A percentile compares a stretch with the other conserved stretches of the same genome.
Evolutionary conservation across 2,797 vertebrate species (phyloP).

Genomic region (Megaceryle alcyon): DNA sequence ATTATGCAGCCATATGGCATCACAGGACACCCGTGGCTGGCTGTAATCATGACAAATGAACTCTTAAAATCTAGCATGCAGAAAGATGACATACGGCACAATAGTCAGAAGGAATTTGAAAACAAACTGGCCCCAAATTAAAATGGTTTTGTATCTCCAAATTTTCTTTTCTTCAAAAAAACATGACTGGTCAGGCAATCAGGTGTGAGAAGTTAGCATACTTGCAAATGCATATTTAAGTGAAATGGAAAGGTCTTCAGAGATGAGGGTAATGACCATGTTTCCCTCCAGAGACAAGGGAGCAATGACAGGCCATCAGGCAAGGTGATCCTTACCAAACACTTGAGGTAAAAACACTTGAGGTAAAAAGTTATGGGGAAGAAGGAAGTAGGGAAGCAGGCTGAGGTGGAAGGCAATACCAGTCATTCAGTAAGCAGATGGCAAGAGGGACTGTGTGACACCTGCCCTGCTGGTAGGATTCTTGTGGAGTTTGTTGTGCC

Average conservation of each 20-base stretch:
- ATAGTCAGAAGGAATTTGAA: background rate
- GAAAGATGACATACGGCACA: background rate
- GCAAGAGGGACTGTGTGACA: background rate
- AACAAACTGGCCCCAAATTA: background rate
- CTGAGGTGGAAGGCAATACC: background rate
- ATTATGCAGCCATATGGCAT: accelerated
- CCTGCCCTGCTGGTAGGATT: background rate
- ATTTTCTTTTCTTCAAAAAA: background rate
- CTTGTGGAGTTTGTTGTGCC: background rate
- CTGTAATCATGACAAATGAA: background rate
- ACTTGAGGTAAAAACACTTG: background rate
- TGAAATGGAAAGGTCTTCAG: background rate
- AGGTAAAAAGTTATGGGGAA: background rate
- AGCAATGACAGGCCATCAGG: background rate
- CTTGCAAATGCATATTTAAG: accelerated
- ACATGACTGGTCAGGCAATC: background rate
- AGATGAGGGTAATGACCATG: background rate
- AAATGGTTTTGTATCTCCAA: background rate
- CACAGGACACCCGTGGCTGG: background rate
- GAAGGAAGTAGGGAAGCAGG: background rate
- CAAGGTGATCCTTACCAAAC: background rate
- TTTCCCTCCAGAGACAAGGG: background rate
- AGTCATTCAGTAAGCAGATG: background rate
- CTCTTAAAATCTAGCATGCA: background rate
- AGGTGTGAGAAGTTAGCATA: background rate